Evolutionary conservation across 2,888 invertebrate genomes (phyloP).

Genomic region (Neoscelio sp.): DNA sequence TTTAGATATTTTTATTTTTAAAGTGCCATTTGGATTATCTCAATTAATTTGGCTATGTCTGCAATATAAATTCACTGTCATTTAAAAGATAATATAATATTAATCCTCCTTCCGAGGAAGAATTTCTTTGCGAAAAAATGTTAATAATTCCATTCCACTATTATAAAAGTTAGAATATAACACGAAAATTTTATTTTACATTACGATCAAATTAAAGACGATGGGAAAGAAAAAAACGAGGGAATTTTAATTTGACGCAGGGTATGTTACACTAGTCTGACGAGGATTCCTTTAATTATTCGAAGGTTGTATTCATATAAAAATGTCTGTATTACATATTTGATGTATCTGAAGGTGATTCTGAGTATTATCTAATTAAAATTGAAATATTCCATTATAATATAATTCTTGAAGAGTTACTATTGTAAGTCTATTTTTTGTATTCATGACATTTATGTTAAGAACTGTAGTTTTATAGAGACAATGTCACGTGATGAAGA

Average conservation of each 20-base stretch:
- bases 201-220: constrained; percentile 57
- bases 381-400: neutral
- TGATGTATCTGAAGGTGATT: neutral
- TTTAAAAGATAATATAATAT: constrained; percentile 4
- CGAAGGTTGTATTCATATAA: constrained; percentile 24
- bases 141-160: constrained; percentile 35
- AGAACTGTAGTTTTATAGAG: neutral
- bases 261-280: constrained; percentile 35
- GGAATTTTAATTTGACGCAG: constrained; percentile 54
- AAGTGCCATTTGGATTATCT: too few relatives aligned
- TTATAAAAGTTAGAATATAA: constrained; percentile 9
- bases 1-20: too few relatives aligned
- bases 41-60: too few relatives aligned
- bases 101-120: neutral
- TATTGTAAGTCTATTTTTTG: too few relatives aligned
- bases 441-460: too few relatives aligned
- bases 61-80: neutral
- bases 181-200: constrained; percentile 38
- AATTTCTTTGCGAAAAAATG: constrained; percentile 36
- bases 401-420: too few relatives aligned
- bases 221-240: constrained; percentile 29
- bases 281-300: constrained; percentile 54
- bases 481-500: constrained; percentile 27
- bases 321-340: constrained; percentile 45
- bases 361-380: constrained; percentile 1